A percentile compares a stretch with the other conserved stretches of the same genome.
Evolutionary conservation across 2,113 vertebrate species (phyloP).

Genomic region (Tretioscincus oriximinensis): DNA sequence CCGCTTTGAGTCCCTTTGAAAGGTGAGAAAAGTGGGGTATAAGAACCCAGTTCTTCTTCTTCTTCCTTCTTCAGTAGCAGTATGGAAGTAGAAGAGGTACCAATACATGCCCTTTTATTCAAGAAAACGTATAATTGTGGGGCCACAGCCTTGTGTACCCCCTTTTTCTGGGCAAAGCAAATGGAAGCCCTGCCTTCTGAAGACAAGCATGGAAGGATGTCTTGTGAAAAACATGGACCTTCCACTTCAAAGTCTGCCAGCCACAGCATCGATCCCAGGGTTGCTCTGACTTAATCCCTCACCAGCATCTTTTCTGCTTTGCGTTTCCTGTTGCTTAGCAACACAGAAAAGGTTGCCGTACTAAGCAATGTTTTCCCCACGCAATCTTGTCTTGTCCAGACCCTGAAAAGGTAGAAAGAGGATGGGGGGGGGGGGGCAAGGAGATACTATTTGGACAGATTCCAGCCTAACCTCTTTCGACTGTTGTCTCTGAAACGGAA

Average conservation of each 20-base stretch:
- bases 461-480: constrained; percentile 43
- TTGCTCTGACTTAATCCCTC: constrained; percentile 34
- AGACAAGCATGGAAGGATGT: too few relatives aligned
- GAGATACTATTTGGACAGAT: constrained; percentile 20
- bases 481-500: constrained; percentile 47
- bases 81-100: too few relatives aligned
- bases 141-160: not conserved
- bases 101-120: too few relatives aligned
- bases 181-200: not conserved
- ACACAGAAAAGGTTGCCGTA: constrained; percentile 64
- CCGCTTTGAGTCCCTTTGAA: too few relatives aligned
- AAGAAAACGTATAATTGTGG: too few relatives aligned
- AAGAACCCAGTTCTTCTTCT: too few relatives aligned
- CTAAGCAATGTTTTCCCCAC: constrained; percentile 53
- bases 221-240: not conserved
- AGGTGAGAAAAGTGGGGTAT: too few relatives aligned
- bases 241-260: not conserved
- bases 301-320: constrained; percentile 51
- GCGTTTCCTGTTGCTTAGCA: constrained; percentile 68
- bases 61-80: too few relatives aligned
- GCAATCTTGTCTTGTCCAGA: constrained; percentile 48
- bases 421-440: constrained; percentile 32
- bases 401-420: constrained; percentile 44
- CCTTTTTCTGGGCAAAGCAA: not conserved
- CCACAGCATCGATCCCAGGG: not conserved